Conservation (phyloP, 1,140 invertebrate genomes). For the Rhizoglyphus robini region DNA sequence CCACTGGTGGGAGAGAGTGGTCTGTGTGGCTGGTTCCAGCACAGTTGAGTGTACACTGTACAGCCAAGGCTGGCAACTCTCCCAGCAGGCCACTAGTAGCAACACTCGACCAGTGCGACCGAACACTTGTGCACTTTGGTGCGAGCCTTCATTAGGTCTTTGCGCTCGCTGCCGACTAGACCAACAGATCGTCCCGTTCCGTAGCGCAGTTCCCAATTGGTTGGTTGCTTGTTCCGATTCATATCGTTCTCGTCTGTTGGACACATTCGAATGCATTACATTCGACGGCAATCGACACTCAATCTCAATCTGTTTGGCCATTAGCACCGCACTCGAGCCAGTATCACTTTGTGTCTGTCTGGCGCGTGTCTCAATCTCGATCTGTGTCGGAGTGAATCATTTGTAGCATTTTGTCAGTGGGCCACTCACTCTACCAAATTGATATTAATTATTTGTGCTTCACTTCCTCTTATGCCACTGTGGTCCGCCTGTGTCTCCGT, state of each 20-base stretch:
- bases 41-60: no score
- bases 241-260: background rate
- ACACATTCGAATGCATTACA: background rate
- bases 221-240: background rate
- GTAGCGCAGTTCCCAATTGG: no score
- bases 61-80: no score
- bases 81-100: background rate
- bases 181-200: background rate
- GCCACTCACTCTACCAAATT: background rate
- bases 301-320: background rate
- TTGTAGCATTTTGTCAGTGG: background rate
- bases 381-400: background rate
- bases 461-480: background rate
- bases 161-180: background rate
- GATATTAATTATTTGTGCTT: constrained; percentile 10
- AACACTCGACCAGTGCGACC: background rate
- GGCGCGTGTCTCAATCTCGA: background rate
- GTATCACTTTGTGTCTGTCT: background rate
- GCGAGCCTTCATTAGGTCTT: background rate
- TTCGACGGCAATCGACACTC: background rate
- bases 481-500: background rate
- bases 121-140: background rate
- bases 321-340: background rate
- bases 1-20: background rate
- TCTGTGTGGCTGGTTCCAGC: no score